Conservation (phyloP, 2,888 invertebrate genomes). For the Amiota communis region DNA sequence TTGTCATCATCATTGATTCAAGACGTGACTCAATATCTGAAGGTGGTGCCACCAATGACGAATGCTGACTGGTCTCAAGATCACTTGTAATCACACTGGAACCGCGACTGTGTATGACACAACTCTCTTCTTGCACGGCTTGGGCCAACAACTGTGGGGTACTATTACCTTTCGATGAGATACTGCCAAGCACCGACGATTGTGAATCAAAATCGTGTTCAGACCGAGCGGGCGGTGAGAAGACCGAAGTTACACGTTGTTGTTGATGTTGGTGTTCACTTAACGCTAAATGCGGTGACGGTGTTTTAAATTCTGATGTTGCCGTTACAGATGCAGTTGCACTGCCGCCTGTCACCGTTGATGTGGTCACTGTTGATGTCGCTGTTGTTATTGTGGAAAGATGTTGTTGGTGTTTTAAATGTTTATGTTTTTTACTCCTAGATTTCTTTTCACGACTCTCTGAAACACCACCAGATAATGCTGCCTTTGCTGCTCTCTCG, state of each 20-base stretch:
- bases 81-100: slow-evolving; percentile 73
- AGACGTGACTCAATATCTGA: slow-evolving; percentile 72
- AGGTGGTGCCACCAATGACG: slow-evolving; percentile 72
- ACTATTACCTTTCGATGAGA: slow-evolving; percentile 72
- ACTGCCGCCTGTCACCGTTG: slow-evolving; percentile 34
- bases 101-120: slow-evolving; percentile 72
- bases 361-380: slow-evolving; percentile 17
- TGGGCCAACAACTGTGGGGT: slow-evolving; percentile 68
- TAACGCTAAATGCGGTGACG: slow-evolving; percentile 74
- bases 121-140: slow-evolving; percentile 70
- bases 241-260: slow-evolving; percentile 51
- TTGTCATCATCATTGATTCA: slow-evolving; percentile 72
- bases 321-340: background rate
- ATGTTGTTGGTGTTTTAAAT: slow-evolving; percentile 61
- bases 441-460: slow-evolving; percentile 60
- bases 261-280: slow-evolving; percentile 45
- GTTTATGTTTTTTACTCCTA: slow-evolving; percentile 71
- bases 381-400: background rate
- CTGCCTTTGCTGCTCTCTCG: slow-evolving; percentile 37
- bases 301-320: slow-evolving; percentile 68
- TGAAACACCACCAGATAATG: slow-evolving; percentile 41
- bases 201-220: slow-evolving; percentile 73
- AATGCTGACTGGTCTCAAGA: slow-evolving; percentile 73
- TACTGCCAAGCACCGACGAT: slow-evolving; percentile 72
- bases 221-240: slow-evolving; percentile 74